A percentile compares a stretch with the other conserved stretches of the same genome.
Evolutionary conservation across 2,113 vertebrate species (phyloP).

Genomic region (Corythoichthys intestinalis): DNA sequence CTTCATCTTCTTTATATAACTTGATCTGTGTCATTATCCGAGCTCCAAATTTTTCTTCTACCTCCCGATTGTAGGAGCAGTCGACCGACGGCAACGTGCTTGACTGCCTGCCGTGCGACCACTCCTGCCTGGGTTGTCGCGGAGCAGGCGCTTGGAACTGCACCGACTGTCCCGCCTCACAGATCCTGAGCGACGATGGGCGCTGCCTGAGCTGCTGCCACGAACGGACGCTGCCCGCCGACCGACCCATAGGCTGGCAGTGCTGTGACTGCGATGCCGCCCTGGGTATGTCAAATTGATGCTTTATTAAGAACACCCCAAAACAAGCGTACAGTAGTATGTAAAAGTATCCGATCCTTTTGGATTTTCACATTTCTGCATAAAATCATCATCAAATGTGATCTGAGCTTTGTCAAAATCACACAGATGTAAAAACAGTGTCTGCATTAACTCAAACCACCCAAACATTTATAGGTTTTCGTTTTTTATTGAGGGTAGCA

Average conservation of each 20-base stretch:
- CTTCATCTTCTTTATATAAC: not conserved
- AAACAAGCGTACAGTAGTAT: too few species aligned
- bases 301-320: not conserved
- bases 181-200: slow-evolving; percentile 74
- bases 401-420: too few species aligned
- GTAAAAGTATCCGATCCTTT: too few species aligned
- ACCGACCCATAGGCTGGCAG: slow-evolving; percentile 43
- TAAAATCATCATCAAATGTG: too few species aligned
- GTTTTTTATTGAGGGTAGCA: too few species aligned
- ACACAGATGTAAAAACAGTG: too few species aligned
- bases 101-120: slow-evolving; percentile 77
- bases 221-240: slow-evolving; percentile 6
- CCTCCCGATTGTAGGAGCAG: slow-evolving; percentile 17
- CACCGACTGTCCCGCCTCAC: slow-evolving; percentile 73
- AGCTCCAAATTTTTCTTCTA: not conserved
- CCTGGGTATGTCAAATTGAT: slow-evolving; percentile 61
- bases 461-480: too few species aligned
- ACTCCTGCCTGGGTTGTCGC: slow-evolving; percentile 81
- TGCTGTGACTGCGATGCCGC: slow-evolving; percentile 83
- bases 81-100: slow-evolving; percentile 38
- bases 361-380: too few species aligned
- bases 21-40: not conserved
- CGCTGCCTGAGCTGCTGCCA: slow-evolving; percentile 85
- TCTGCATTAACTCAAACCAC: too few species aligned
- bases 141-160: slow-evolving; percentile 80